Base-by-base conservation (phyloP, 2,113 vertebrate genomes). In the Saimiri boliviensis region DNA sequence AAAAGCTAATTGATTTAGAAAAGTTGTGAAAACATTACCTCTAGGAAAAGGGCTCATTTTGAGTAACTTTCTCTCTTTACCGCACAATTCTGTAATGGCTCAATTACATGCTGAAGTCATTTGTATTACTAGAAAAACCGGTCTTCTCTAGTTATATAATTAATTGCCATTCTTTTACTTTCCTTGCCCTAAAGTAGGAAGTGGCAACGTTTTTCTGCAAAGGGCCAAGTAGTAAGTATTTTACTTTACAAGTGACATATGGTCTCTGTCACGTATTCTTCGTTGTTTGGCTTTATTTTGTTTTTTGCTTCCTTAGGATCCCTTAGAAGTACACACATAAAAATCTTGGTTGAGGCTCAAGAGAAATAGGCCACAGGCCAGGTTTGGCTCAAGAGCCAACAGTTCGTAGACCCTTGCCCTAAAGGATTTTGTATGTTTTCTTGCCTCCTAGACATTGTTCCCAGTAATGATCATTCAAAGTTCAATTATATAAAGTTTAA, bases 1-100 rank as follows among this genome's bases (percentile, higher is more conserved):
- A 79, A 87, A 63, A 76, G 52, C 27, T 83, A 66, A 95, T 47
- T 91, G 81, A 79, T 84, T 95, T 83, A 84, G 35, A 83, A 80
- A 74, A 95, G 54, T 5, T 91, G 5, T 32, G 45, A 49, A 95
- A 92, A 45, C 6, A 85, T 93, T 60, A 49, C 35, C 54, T 91
- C 8, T 63, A 42, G 77, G 40, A 73, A 95, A 89, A 95, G 14
- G 40, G 23, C 10, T 77, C 23, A 27, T 86, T 77, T 74, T 89
- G 37, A 86, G 56, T 89, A 84, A 91, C 89, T 76, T 74, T 45
- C 49, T 86, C 30, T 84, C 25, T 27, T 66, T 79, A 87, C 23
- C 58, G 88, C 93, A 94, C 12, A 85, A 16, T 71, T 81, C 58
- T 58, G 6, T 35, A 56, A 45, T 91, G 8, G 13, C 20, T 90